Evolutionary conservation across 2,113 vertebrate species (phyloP), one percentile per base, ranked within the genome.

Genomic region (Tetrax tetrax): DNA sequence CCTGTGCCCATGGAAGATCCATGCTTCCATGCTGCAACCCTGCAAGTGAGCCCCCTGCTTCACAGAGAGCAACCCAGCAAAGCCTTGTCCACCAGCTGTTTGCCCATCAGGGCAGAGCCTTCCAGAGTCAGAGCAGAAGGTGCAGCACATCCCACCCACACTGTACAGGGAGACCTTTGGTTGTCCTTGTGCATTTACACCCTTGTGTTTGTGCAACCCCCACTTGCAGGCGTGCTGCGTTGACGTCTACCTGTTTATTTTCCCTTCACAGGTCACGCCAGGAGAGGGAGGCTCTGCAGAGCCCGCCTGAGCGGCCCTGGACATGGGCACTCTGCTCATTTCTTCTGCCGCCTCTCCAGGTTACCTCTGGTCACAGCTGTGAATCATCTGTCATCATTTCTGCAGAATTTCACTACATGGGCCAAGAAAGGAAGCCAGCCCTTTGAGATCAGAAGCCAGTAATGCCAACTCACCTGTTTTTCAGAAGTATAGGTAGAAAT

Each of bases 11-110:
- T 37, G n/a, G 47, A 70, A 59, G 8, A 37, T 53, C 54, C 25
- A 10, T 4, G 4, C 51, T 47, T 53, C 54, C 25, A 10, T 4
- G 4, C 51, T 47, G 31, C 23, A 5, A 57, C 57, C 63, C 35
- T 22, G 13, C 6, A 20, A 72, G 27, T 0, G 0, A 90, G 70
- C 5, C 2, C 3, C 23, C 45, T 33, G 20, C 57, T 83, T 31
- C 70, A 45, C 24, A 14, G 14, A 38, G n/a, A 37, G 21, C 0
- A 2, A 48, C 20, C n/a, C 20, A 27, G 50, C 37, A 90, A 38
- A 63, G 29, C 15, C 47, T 94, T 78, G 66, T 47, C 50, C 74
- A 79, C 27, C 51, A 82, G 76, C n/a, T 3, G 1, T 54, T 53
- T 11, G 5, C 54, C 59, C 3, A 0, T 14, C 37, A 54, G 60